Conservation (phyloP, 1,140 invertebrate species). For the Monomorium pharaonis region DNA sequence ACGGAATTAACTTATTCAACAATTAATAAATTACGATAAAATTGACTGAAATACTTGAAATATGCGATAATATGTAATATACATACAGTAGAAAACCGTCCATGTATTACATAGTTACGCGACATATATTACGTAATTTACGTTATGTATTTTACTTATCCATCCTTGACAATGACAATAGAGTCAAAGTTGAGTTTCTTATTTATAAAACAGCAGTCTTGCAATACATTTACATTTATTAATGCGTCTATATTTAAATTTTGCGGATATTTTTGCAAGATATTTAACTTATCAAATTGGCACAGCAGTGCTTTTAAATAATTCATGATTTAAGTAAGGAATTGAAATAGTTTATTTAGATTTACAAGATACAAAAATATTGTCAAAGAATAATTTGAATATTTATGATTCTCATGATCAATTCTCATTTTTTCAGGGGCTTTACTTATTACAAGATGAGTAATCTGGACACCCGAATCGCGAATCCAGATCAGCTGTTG, state of each 20-base stretch:
- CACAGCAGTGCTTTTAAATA: conserved; percentile 1
- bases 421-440: conserved; percentile 88
- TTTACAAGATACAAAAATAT: background rate
- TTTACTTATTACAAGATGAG: conserved; percentile 99
- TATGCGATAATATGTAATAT: no score
- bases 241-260: background rate
- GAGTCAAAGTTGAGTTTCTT: background rate
- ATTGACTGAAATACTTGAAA: no score
- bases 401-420: conserved; percentile 64
- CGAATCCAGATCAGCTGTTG: conserved; percentile 98
- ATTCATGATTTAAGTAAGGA: conserved; percentile 16
- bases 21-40: no score
- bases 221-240: background rate
- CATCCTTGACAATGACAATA: no score
- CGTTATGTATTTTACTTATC: no score
- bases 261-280: background rate
- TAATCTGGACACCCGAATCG: conserved; percentile 97
- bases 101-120: no score
- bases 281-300: background rate
- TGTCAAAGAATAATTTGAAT: conserved; percentile 14
- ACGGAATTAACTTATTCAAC: no score
- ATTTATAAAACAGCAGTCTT: background rate
- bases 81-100: no score
- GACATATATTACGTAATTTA: no score
- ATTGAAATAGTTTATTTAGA: background rate